Evolutionary conservation across 23 tunicate genomes (phyloP).

Genomic region (Diplosoma virens): DNA sequence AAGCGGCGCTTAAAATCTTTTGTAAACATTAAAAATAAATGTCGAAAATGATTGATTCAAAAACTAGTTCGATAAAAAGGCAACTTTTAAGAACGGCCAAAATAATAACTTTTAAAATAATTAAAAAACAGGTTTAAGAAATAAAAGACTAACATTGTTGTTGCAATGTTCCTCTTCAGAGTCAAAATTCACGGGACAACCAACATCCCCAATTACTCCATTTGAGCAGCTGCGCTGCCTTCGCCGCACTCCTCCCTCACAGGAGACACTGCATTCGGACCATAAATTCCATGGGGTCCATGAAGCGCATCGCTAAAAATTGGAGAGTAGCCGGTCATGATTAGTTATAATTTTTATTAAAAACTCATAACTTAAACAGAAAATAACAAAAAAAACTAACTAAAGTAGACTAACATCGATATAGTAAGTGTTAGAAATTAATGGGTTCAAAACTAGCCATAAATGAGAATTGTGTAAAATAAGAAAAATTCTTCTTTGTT

Average conservation of each 20-base stretch:
- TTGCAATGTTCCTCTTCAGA: constrained; percentile 19
- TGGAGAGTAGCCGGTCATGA: too few relatives aligned
- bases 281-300: constrained; percentile 49
- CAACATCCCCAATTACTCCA: constrained; percentile 53
- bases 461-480: too few relatives aligned
- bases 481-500: too few relatives aligned
- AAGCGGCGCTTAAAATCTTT: too few relatives aligned
- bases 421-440: too few relatives aligned
- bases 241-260: constrained; percentile 39
- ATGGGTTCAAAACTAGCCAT: too few relatives aligned
- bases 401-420: too few relatives aligned
- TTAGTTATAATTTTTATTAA: not conserved
- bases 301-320: constrained; percentile 43
- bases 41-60: too few relatives aligned
- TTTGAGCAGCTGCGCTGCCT: constrained; percentile 33
- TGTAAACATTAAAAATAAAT: too few relatives aligned
- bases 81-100: not conserved
- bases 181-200: constrained; percentile 27
- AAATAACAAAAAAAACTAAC: too few relatives aligned
- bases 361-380: not conserved
- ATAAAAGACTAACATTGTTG: constrained; percentile 3
- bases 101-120: too few relatives aligned
- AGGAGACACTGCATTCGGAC: constrained; percentile 38
- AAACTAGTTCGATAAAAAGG: too few relatives aligned
- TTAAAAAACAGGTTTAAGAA: not conserved